Conservation (phyloP, 1,140 invertebrate genomes). For the Hycleus cichorii region DNA sequence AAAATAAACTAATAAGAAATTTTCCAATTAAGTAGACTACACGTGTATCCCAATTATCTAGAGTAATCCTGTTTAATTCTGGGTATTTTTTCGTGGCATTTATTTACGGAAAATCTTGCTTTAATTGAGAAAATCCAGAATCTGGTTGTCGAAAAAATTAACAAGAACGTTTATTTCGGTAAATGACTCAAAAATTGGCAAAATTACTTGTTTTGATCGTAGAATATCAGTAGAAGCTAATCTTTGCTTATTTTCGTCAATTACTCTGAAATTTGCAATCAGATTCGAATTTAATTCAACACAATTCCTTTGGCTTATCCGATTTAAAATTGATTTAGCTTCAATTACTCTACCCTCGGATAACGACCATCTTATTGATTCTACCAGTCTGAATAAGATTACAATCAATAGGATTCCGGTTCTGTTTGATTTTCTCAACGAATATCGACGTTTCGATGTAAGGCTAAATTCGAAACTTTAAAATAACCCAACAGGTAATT, state of each 20-base stretch:
- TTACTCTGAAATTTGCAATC: not conserved
- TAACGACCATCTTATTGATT: conserved; percentile 68
- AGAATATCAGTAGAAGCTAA: conserved; percentile 1
- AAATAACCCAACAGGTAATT: conserved; percentile 62
- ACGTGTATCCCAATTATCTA: conserved; percentile 1
- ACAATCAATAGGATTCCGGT: conserved; percentile 56
- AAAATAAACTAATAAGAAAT: conserved; percentile 8
- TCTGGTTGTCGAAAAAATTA: no score
- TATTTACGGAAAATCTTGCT: conserved; percentile 38
- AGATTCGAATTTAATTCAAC: not conserved
- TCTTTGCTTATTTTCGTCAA: not conserved
- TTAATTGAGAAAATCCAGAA: conserved; percentile 47
- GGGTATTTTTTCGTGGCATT: conserved; percentile 39
- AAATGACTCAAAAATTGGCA: no score
- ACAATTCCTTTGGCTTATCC: not conserved
- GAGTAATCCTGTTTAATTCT: conserved; percentile 42
- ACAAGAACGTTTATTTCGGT: no score
- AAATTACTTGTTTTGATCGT: conserved; percentile 24
- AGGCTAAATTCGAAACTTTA: conserved; percentile 61
- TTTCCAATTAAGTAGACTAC: conserved; percentile 3
- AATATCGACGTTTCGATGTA: conserved; percentile 59
- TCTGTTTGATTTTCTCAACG: conserved; percentile 58
- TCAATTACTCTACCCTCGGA: conserved; percentile 58
- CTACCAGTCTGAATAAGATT: conserved; percentile 53
- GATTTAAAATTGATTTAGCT: conserved; percentile 40